phyloP scores from a whole-genome alignment of 2,888 invertebrate species.

The Chouioia cunea region DNA sequence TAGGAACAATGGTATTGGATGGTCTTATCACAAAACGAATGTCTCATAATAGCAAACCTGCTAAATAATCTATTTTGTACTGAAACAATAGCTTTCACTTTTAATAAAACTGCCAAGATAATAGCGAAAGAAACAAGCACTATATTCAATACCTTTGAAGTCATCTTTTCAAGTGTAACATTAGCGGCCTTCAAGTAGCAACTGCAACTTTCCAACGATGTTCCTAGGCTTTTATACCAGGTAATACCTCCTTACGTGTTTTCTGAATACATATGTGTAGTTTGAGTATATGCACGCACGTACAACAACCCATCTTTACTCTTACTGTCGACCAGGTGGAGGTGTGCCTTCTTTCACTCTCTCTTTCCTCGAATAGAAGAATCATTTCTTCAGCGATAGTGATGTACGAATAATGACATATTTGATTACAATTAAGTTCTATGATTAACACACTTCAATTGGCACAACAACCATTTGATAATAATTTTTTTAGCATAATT shows the following conservation, averaged over 20 bases:
- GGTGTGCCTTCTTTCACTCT: slow-evolving; percentile 21
- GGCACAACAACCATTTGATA: too few species aligned
- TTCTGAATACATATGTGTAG: slow-evolving; percentile 47
- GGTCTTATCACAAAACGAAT: too few species aligned
- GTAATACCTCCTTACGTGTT: slow-evolving; percentile 48
- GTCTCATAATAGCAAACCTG: too few species aligned
- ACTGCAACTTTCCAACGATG: slow-evolving; percentile 63
- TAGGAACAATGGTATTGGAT: too few species aligned
- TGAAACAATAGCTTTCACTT: neutral
- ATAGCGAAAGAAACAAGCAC: too few species aligned
- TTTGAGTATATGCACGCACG: slow-evolving; percentile 44
- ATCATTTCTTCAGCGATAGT: slow-evolving; percentile 1
- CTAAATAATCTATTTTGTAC: too few species aligned
- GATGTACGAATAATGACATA: too few species aligned
- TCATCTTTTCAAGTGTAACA: slow-evolving; percentile 60
- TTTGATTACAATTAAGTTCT: too few species aligned
- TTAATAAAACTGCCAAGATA: neutral
- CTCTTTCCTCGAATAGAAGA: slow-evolving; percentile 11
- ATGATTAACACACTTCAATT: too few species aligned
- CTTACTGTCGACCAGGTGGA: slow-evolving; percentile 17
- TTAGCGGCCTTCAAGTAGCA: slow-evolving; percentile 60
- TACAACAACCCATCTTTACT: slow-evolving; percentile 50
- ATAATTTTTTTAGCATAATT: too few species aligned
- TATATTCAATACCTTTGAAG: slow-evolving; percentile 59
- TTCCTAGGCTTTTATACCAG: slow-evolving; percentile 63